phyloP scores from a whole-genome alignment of 1,140 invertebrate genomes.

The Berghia stephanieae region DNA sequence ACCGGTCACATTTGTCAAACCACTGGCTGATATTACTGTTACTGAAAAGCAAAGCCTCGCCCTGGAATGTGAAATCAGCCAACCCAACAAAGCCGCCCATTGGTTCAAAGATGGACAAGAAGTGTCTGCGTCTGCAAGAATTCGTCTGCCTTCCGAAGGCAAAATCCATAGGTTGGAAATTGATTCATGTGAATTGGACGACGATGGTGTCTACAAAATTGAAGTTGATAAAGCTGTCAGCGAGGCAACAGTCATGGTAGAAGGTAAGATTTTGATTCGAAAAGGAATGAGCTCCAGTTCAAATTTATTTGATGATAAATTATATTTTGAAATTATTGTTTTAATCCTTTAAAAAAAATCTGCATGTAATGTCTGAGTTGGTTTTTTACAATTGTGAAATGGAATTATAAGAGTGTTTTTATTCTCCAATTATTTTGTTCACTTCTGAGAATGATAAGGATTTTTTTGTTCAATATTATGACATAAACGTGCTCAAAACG shows the following conservation, averaged over 20 bases:
- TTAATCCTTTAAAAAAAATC: too few species aligned
- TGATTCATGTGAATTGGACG: constrained; percentile 79
- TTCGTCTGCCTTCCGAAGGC: constrained; percentile 88
- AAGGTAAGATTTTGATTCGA: constrained; percentile 38
- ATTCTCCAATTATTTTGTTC: too few species aligned
- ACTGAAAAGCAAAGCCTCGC: constrained; percentile 45
- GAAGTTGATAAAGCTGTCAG: constrained; percentile 37
- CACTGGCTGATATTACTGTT: constrained; percentile 52
- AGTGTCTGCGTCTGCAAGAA: constrained; percentile 74
- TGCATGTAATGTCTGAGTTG: too few species aligned
- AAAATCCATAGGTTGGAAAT: constrained; percentile 72
- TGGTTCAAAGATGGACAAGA: constrained; percentile 85
- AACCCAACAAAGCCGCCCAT: constrained; percentile 77
- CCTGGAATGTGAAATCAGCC: constrained; percentile 71
- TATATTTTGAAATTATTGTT: too few species aligned
- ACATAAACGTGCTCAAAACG: too few species aligned
- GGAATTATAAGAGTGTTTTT: too few species aligned
- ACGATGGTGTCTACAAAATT: constrained; percentile 80
- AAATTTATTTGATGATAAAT: too few species aligned
- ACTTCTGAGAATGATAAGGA: too few species aligned
- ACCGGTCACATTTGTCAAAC: constrained; percentile 54
- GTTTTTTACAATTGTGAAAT: too few species aligned
- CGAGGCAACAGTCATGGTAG: constrained; percentile 37
- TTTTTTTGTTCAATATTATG: too few species aligned
- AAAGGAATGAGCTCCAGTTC: too few species aligned